Base-by-base conservation (phyloP, 2,888 invertebrate genomes). In the Andrena minutula region DNA sequence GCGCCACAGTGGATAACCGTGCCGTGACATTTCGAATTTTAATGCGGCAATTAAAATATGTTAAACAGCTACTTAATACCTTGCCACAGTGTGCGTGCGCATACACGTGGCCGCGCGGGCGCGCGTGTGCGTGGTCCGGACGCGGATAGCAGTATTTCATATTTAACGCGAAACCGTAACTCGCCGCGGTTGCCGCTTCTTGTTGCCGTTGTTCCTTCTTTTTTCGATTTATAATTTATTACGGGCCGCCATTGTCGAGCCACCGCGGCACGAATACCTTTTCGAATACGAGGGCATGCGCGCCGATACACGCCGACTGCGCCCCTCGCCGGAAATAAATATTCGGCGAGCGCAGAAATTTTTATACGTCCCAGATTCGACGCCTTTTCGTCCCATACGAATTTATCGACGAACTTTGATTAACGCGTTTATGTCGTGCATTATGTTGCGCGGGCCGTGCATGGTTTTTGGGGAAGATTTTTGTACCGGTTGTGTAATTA, bases 81-180 rank as follows among this genome's bases (percentile, higher is more conserved):
- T 72, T 71, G 71, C 63, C 64, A 26, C 28, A 53, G 51, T 20
- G 28, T 70, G 30, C 26, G 23, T 12, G 23, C 8, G 5, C 6
- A 16, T 35, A 51, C 5, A 2, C 10, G 28, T 28, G 64, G 8
- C 23, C 10, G 49, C 12, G 35, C 2, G 2, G 5, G 41, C 58
- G 47, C 56, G 53, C 49, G 73, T 20, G 75, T 41, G 41, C 61
- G 80, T 60, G 66, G 53, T 28, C 70, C 74, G 79, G 87, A 86
- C 89, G 80, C 79, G 89, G 88, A 84, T 87, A 87, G 90, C 87
- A 89, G 89, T 92, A 91, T 92, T 88, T 88, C 90, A 92, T 90
- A 87, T 92, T 92, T 91, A 92, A 92, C 91, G 89, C 90, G 92
- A 92, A 92, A 92, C 86, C 92, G 91, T 92, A 90, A 91, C 91